Evolutionary conservation across 2,797 vertebrate genomes (phyloP).

Genomic region (Apogon talboti): DNA sequence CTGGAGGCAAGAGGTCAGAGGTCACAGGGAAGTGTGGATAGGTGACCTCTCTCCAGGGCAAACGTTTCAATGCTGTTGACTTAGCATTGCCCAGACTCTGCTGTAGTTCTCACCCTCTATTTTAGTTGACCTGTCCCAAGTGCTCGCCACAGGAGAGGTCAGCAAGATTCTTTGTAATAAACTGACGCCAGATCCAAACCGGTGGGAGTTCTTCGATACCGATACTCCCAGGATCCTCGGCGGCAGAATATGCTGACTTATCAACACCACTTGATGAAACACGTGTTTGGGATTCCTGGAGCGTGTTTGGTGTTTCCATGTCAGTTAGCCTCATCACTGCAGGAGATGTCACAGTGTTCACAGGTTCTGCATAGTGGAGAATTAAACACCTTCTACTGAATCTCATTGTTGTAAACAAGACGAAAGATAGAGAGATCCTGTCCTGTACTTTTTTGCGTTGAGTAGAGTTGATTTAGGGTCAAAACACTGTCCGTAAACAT

Average conservation of each 20-base stretch:
- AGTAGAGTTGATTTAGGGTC: constrained; percentile 1
- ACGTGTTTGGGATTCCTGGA: constrained; percentile 66
- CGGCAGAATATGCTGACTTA: constrained; percentile 69
- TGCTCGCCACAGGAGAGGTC: constrained; percentile 48
- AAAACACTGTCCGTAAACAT: constrained; percentile 53
- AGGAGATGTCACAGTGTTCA: constrained; percentile 13
- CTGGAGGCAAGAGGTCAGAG: constrained; percentile 53
- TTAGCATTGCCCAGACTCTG: constrained; percentile 59
- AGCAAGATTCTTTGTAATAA: constrained; percentile 41
- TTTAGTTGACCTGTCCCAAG: constrained; percentile 60
- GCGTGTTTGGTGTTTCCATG: constrained; percentile 64
- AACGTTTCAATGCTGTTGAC: constrained; percentile 65
- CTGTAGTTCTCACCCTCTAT: constrained; percentile 46
- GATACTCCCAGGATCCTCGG: constrained; percentile 60
- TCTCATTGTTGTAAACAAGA: constrained; percentile 13
- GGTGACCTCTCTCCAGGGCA: constrained; percentile 64
- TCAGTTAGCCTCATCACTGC: constrained; percentile 54
- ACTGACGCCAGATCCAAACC: constrained; percentile 32
- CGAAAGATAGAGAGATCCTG: background rate
- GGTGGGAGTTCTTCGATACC: constrained; percentile 61
- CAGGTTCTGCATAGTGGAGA: constrained; percentile 23
- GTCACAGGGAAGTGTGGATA: constrained; percentile 65
- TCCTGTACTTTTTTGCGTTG: constrained; percentile 7
- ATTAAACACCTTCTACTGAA: constrained; percentile 11
- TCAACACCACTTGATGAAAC: constrained; percentile 76